Base-by-base conservation (phyloP, 2,797 vertebrate genomes). In the Myoxocephalus aenaeus region DNA sequence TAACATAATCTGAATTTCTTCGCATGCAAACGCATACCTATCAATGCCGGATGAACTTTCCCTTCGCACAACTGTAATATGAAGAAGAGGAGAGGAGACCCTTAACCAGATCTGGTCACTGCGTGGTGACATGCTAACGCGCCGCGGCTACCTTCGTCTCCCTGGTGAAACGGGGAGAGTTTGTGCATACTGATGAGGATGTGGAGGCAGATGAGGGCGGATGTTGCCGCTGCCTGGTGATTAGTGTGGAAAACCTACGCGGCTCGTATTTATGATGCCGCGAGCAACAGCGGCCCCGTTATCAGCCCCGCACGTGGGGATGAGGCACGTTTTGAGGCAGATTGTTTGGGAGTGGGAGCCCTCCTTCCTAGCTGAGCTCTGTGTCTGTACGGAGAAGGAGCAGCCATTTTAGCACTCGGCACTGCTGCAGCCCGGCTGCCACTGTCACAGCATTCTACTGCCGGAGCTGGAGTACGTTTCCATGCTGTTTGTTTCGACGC, bases 401-500 rank as follows among this genome's bases (percentile, higher is more conserved):
- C 88, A 90, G 89, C 90, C 91, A 91, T 92, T 92, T 92, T 92
- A 89, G 81, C 79, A 53, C 84, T 80, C 82, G 48, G 80, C 84
- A 77, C 83, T 73, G 79, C 84, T 89, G 89, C 87, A 90, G 90
- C 87, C 77, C 79, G 85, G 73, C 79, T 77, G 77, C 80, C 81
- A 76, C 79, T 81, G 75, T 84, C 86, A 82, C 86, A 50, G 83
- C 84, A 80, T 86, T 89, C 81, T 80, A 79, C 82, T 65, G 38
- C 75, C 54, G 73, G 73, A 84, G 75, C 75, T 63, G 50, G 2
- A 48, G 75, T 58, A 76, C 67, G 32, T 84, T 42, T 78, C 38
- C 58, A 68, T 46, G 70, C 68, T 80, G 80, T 79, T 83, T 86
- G 75, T 65, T 86, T 81, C 20, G n/a, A n/a, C 8, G 1, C 51